Conservation (phyloP, 2,797 vertebrate genomes). For the Rhinophrynus dorsalis region DNA sequence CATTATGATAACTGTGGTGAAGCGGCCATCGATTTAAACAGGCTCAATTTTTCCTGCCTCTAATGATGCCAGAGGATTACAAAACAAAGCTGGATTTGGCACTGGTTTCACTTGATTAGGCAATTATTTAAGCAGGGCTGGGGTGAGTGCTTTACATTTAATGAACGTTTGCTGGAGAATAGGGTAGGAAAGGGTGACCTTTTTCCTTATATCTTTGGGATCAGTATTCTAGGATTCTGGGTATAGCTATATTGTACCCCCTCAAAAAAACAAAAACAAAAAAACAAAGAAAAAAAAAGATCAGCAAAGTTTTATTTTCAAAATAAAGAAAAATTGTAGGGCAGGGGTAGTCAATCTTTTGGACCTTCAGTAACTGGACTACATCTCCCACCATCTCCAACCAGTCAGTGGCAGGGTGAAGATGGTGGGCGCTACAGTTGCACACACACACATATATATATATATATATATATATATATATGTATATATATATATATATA, state of each 20-base stretch:
- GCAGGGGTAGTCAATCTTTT: not conserved
- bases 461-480: too few species aligned
- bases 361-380: constrained; percentile 49
- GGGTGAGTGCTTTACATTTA: constrained; percentile 33
- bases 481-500: too few species aligned
- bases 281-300: not conserved
- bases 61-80: constrained; percentile 32
- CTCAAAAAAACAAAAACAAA: too few species aligned
- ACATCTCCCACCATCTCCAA: too few species aligned
- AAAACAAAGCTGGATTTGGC: constrained; percentile 41
- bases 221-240: too few species aligned
- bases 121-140: constrained; percentile 10
- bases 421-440: too few species aligned
- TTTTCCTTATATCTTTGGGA: too few species aligned
- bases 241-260: not conserved
- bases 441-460: too few species aligned
- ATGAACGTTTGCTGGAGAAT: constrained; percentile 45
- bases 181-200: not conserved
- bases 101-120: not conserved
- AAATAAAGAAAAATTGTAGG: too few species aligned
- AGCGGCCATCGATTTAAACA: constrained; percentile 22
- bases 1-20: constrained; percentile 2
- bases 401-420: too few species aligned
- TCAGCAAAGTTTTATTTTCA: too few species aligned
- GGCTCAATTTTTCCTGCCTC: constrained; percentile 37